Percentiles rank a stretch among this genome's conserved stretches.
phyloP scores from a whole-genome alignment of 1,140 invertebrate genomes.

The Calycopis cecrops region DNA sequence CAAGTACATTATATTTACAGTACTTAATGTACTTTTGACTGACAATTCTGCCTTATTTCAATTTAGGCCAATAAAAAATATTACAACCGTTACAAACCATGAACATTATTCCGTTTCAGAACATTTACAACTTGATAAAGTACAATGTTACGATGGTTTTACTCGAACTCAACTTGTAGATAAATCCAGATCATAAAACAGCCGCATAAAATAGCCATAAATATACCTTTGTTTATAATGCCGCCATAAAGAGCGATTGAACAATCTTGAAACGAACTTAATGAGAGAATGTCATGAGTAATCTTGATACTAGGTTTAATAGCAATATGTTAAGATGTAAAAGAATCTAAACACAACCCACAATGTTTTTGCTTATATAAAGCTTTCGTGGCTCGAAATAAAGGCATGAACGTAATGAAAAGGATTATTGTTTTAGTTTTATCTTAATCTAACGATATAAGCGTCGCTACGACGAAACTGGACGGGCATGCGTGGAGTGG shows the following conservation, averaged over 20 bases:
- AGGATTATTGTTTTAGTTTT: constrained; percentile 74
- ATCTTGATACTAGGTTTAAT: constrained; percentile 31
- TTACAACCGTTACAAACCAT: no score
- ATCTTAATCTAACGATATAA: constrained; percentile 69
- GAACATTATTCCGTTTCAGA: background rate
- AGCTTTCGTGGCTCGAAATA: constrained; percentile 60
- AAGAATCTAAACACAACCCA: constrained; percentile 43
- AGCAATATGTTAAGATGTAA: constrained; percentile 40
- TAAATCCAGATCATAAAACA: constrained; percentile 23
- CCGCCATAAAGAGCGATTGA: constrained; percentile 29
- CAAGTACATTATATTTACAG: no score
- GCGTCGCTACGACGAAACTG: constrained; percentile 34
- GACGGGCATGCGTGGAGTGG: constrained; percentile 36
- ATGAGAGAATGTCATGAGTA: constrained; percentile 30
- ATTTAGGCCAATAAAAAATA: no score
- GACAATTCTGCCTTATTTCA: no score
- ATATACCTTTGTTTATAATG: constrained; percentile 31
- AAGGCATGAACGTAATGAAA: constrained; percentile 59
- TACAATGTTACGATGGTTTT: background rate
- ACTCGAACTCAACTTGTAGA: constrained; percentile 8
- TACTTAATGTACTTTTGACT: no score
- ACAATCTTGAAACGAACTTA: constrained; percentile 28
- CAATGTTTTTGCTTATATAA: constrained; percentile 37
- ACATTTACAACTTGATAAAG: constrained; percentile 9
- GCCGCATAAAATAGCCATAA: constrained; percentile 34